Conservation (phyloP, 2,888 invertebrate genomes). For the Aspidiotus rigidus region DNA sequence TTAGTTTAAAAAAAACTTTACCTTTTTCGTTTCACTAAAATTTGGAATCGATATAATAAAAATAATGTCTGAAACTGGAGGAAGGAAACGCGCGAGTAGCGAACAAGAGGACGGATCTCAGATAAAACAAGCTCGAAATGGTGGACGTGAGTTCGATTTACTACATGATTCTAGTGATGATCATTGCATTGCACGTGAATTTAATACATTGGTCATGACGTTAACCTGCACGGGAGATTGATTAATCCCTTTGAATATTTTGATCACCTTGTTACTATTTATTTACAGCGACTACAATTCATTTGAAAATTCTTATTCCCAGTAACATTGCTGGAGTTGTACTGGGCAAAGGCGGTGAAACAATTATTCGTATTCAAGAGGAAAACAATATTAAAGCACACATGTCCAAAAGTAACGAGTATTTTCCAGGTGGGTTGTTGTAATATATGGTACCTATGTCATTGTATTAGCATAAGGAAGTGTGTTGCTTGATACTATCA, state of each 20-base stretch:
- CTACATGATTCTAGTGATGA: not conserved
- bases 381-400: conserved; percentile 95
- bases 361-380: conserved; percentile 94
- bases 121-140: not conserved
- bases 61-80: not conserved
- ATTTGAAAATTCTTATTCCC: conserved; percentile 94
- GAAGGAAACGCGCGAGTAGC: conserved; percentile 4
- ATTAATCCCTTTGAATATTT: not conserved
- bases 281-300: conserved; percentile 48
- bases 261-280: not conserved
- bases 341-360: conserved; percentile 98
- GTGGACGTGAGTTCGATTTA: not conserved
- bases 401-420: conserved; percentile 98
- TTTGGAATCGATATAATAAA: too few relatives aligned
- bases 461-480: not conserved
- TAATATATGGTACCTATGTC: not conserved
- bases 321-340: conserved; percentile 96
- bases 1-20: too few relatives aligned
- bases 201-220: not conserved
- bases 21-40: too few relatives aligned
- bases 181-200: not conserved
- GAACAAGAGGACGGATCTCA: not conserved
- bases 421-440: conserved; percentile 78
- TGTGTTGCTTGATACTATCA: not conserved
- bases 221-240: too few relatives aligned